These are phyloP conservation scores for Nebria brevicollis DNA, from an alignment of 2,888 invertebrate species.

Conservation along the genomic window DNA sequence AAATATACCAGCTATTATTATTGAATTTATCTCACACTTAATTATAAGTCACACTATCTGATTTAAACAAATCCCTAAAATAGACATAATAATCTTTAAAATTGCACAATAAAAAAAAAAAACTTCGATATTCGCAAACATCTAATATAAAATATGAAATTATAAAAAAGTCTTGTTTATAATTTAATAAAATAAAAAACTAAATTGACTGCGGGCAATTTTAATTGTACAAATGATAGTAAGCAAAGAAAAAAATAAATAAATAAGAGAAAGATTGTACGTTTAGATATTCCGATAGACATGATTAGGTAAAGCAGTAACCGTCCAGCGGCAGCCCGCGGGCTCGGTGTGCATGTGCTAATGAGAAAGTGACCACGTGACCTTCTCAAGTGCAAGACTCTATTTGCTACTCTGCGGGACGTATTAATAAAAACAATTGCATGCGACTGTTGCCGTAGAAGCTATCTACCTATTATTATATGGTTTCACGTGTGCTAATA, in stretches of 20 bases:
- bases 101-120: too few relatives aligned
- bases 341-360: background rate
- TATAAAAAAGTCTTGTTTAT: too few relatives aligned
- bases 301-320: constrained; percentile 12
- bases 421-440: constrained; percentile 3
- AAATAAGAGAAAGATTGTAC: background rate
- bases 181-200: too few relatives aligned
- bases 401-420: constrained; percentile 18
- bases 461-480: background rate
- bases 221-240: background rate
- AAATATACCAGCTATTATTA: background rate
- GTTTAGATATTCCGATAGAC: background rate
- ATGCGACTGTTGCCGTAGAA: background rate
- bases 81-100: background rate
- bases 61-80: background rate
- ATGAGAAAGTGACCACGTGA: constrained; percentile 21
- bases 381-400: constrained; percentile 21
- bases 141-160: too few relatives aligned
- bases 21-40: background rate
- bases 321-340: constrained; percentile 17
- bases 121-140: too few relatives aligned
- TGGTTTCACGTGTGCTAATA: background rate
- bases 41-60: background rate
- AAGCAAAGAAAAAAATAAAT: background rate
- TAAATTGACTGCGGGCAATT: too few relatives aligned